Base-by-base conservation (phyloP, 2,888 invertebrate species). In the Bruchidius siliquastri region DNA sequence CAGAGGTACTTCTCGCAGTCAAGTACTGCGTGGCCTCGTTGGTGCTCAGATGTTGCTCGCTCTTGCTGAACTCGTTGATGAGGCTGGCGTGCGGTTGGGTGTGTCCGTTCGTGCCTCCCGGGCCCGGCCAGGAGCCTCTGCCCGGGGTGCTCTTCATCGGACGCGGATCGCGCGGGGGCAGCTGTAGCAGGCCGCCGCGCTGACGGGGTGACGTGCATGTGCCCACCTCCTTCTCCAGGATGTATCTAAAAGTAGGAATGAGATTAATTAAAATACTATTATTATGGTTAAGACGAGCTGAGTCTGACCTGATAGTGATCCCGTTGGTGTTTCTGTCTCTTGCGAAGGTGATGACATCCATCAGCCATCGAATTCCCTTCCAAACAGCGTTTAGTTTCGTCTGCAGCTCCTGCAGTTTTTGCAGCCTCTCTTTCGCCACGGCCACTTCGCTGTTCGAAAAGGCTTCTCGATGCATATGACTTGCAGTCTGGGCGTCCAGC, bases 311-410 rank as follows among this genome's bases (percentile, higher is more conserved):
- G 84, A 77, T 86, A 79, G 78, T 86, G 80, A 78, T 86, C 80
- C 85, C 85, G 26, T 79, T 81, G 20, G 82, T 81, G 21, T 88
- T 88, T 68, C 93, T 91, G 83, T 98, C 98, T 76, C 99, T 90
- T 0, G 98, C 97, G 84, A 96, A 96, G 0, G 95, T 93, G 73
- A 99, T 96, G 6, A 98, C 93, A 83, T 98, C 97, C 91, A 97
- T 95, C 21, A 99, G 90, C 99, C 99, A 99, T 21, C 99, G 91
- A 69, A 96, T 93, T 21, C 94, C 93, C 83, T 96, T 96, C 99
- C 99, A 99, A 2, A 96, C 92, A 0, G 91, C 87, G 82, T 98
- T 98, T 70, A 98, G 88, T 82, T 92, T 94, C 49, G 91, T 88
- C 84, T 98, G 97, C 68, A 97, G 90, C 72, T 95, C 94, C 83